Conservation (phyloP, 2,888 invertebrate genomes). For the Rhagophthalmus giganteus region DNA sequence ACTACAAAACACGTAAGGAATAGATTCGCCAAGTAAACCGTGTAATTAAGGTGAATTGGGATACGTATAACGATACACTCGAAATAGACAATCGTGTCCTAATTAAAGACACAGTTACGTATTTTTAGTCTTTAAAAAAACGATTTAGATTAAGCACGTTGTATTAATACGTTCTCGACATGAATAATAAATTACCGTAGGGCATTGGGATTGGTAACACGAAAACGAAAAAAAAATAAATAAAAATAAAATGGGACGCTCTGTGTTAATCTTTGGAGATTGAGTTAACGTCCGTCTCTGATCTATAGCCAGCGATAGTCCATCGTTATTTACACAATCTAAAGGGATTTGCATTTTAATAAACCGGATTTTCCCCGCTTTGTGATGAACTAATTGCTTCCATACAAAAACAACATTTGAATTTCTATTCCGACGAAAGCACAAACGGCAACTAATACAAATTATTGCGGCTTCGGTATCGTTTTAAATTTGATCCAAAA, state of each 20-base stretch:
- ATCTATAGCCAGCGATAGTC: conserved; percentile 2
- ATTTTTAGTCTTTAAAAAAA: too few relatives aligned
- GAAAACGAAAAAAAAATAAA: neutral
- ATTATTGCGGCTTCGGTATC: too few relatives aligned
- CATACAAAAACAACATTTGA: conserved; percentile 1
- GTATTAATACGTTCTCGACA: too few relatives aligned
- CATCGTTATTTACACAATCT: conserved; percentile 9
- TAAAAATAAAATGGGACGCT: neutral
- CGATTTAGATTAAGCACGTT: too few relatives aligned
- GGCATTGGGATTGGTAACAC: neutral
- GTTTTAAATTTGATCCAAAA: too few relatives aligned
- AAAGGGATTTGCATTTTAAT: conserved; percentile 11
- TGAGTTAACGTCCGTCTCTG: neutral
- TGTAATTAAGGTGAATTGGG: too few relatives aligned
- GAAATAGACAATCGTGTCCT: too few relatives aligned
- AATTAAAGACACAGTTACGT: too few relatives aligned
- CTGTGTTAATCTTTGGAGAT: neutral
- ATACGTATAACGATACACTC: too few relatives aligned
- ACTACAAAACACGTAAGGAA: too few relatives aligned
- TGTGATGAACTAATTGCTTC: conserved; percentile 1
- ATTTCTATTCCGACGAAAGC: neutral
- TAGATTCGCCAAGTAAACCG: too few relatives aligned
- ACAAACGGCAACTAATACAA: neutral
- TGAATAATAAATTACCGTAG: too few relatives aligned
- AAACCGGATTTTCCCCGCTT: conserved; percentile 6